Percentiles rank a stretch among this genome's conserved stretches.
phyloP scores from a whole-genome alignment of 2,888 invertebrate species.

The Notocelia uddmanniana region DNA sequence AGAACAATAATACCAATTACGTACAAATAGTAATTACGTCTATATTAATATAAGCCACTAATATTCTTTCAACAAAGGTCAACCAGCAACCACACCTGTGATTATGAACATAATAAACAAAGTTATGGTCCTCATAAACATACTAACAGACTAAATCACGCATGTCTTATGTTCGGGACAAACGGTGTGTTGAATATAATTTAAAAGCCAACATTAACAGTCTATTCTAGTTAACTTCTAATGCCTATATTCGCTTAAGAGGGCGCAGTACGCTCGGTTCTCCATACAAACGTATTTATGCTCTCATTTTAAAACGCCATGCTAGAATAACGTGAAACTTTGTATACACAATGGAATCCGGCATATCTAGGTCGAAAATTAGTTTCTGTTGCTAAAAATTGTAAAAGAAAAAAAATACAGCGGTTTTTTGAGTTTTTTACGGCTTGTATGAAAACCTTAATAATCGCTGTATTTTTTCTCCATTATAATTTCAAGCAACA shows the following conservation, averaged over 20 bases:
- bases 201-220: constrained; percentile 2
- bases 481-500: too few relatives aligned
- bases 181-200: neutral
- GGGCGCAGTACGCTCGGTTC: too few relatives aligned
- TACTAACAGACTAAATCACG: constrained; percentile 7
- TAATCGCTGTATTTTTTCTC: too few relatives aligned
- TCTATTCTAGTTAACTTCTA: constrained; percentile 12
- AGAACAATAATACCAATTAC: neutral
- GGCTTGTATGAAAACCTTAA: too few relatives aligned
- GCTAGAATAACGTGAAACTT: too few relatives aligned
- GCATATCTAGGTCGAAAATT: too few relatives aligned
- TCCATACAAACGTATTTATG: too few relatives aligned
- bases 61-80: neutral
- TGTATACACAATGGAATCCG: too few relatives aligned
- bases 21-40: neutral
- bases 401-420: too few relatives aligned
- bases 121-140: constrained; percentile 9
- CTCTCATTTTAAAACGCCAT: too few relatives aligned
- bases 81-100: neutral
- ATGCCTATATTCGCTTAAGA: neutral
- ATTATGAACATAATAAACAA: constrained; percentile 8
- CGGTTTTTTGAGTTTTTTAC: too few relatives aligned
- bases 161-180: constrained; percentile 9
- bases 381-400: too few relatives aligned
- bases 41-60: neutral